Evolutionary conservation across 2,797 vertebrate genomes (phyloP).

Genomic region (Muraenolepis orangiensis): DNA sequence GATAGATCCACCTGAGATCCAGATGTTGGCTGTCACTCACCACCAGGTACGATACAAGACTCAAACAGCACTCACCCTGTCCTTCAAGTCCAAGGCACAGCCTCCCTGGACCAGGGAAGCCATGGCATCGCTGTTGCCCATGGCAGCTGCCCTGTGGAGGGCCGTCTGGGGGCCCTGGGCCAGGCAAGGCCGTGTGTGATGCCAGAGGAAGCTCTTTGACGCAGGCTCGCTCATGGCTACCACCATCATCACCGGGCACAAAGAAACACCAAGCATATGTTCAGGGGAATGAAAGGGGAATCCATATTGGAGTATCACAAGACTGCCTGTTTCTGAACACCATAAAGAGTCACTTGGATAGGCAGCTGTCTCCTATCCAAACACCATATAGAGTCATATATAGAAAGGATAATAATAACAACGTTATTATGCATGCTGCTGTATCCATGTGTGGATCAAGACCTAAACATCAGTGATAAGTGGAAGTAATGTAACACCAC

Average conservation of each 20-base stretch:
- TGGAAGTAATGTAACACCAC: too few relatives aligned
- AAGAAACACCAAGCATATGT: not conserved
- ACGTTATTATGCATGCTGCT: not conserved
- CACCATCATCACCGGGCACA: not conserved
- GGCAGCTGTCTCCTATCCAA: too few relatives aligned
- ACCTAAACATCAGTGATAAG: not conserved
- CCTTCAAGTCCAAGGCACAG: slow-evolving; percentile 86
- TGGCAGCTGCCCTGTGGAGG: slow-evolving; percentile 81
- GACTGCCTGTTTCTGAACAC: too few relatives aligned
- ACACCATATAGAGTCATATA: too few relatives aligned
- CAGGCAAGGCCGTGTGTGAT: slow-evolving; percentile 1
- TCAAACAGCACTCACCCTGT: slow-evolving; percentile 71
- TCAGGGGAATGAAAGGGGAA: too few relatives aligned
- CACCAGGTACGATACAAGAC: not conserved
- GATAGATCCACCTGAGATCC: not conserved
- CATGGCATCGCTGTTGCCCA: slow-evolving; percentile 80
- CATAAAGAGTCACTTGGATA: too few relatives aligned
- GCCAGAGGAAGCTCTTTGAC: not conserved
- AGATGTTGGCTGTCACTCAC: not conserved
- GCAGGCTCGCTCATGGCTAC: slow-evolving; percentile 37
- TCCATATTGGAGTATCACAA: not conserved
- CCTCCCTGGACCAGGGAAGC: slow-evolving; percentile 82
- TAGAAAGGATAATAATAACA: too few relatives aligned
- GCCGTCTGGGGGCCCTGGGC: slow-evolving; percentile 79
- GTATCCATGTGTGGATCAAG: not conserved